Evolutionary conservation across 2,113 vertebrate species (phyloP).

Genomic region (Narcine bancroftii): DNA sequence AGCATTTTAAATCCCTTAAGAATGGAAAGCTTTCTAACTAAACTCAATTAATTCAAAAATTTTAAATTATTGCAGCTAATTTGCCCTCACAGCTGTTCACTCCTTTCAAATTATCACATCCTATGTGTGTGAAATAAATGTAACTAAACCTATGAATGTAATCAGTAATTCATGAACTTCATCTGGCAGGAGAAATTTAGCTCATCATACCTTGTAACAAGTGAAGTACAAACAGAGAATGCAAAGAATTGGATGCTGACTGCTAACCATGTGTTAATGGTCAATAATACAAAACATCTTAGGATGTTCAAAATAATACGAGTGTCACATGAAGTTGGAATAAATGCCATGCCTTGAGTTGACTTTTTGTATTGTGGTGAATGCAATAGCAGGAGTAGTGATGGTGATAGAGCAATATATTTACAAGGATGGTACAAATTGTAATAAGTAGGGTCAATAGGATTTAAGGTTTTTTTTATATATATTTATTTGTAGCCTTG

Average conservation of each 20-base stretch:
- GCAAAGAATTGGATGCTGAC: not conserved
- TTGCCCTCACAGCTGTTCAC: too few species aligned
- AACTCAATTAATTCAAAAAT: too few species aligned
- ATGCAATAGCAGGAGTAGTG: not conserved
- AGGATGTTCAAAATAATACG: not conserved
- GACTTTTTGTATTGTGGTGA: not conserved
- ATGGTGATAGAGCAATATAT: not conserved
- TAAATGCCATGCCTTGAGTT: not conserved
- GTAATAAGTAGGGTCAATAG: not conserved
- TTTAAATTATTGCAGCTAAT: too few species aligned
- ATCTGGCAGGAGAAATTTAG: not conserved
- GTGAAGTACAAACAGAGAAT: not conserved
- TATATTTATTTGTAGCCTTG: not conserved
- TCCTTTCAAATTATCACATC: too few species aligned
- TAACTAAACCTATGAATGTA: not conserved
- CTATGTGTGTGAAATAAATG: not conserved
- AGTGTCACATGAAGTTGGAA: not conserved
- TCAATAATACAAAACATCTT: not conserved
- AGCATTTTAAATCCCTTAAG: too few species aligned
- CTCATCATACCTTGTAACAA: not conserved
- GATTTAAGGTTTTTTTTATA: not conserved
- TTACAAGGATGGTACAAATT: not conserved
- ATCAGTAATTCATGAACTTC: not conserved
- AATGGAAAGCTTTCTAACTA: too few species aligned
- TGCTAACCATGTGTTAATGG: not conserved